Conservation (phyloP, 1,140 invertebrate species). For the Muscidifurax raptorellus region DNA sequence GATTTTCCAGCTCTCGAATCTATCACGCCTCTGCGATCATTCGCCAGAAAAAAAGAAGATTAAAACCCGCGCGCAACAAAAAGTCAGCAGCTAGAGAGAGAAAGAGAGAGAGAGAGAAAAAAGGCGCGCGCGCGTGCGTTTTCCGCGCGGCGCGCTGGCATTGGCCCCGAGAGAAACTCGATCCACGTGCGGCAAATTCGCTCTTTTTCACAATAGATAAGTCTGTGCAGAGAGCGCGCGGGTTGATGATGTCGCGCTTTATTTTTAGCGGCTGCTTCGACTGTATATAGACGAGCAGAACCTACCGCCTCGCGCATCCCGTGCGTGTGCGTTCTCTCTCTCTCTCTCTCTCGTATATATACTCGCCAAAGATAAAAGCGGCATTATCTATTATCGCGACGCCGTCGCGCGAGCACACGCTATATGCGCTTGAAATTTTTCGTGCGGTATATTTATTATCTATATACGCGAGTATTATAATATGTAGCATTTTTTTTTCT, state of each 20-base stretch:
- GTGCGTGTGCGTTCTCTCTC: neutral
- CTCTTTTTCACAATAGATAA: slow-evolving; percentile 45
- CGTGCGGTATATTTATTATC: no score
- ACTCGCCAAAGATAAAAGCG: neutral
- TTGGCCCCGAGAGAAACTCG: neutral
- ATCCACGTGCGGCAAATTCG: slow-evolving; percentile 32
- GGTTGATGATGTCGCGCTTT: slow-evolving; percentile 26
- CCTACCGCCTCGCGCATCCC: slow-evolving; percentile 10
- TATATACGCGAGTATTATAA: no score
- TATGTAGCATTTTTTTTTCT: no score
- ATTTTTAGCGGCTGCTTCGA: slow-evolving; percentile 17
- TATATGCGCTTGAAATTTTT: neutral
- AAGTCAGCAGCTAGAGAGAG: neutral
- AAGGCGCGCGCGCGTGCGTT: neutral
- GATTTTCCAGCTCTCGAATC: slow-evolving; percentile 18
- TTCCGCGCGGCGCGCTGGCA: neutral
- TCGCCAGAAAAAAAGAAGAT: neutral
- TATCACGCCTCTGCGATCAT: neutral
- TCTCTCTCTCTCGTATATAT: no score
- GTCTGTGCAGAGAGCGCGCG: neutral
- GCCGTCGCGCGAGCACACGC: no score
- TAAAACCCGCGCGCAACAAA: neutral
- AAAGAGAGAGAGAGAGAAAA: neutral
- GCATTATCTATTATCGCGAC: slow-evolving; percentile 38
- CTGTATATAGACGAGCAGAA: no score